Base-by-base conservation (phyloP, 2,888 invertebrate species). In the Yponomeuta sedellus region DNA sequence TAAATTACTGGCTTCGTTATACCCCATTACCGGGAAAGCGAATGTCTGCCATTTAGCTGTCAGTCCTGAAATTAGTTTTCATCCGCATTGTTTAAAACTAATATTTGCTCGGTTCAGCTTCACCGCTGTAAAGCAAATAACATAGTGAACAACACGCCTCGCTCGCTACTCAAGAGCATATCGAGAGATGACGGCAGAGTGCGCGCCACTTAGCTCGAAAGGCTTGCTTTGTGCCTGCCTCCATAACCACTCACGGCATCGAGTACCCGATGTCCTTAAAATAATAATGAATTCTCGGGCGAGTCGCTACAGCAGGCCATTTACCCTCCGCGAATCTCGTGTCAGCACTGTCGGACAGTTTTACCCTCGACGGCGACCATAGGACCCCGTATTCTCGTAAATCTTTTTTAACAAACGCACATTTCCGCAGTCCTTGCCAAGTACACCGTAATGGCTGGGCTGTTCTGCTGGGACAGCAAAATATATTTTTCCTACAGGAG, bases 161-260 rank as follows among this genome's bases (percentile, higher is more conserved):
- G 64, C 72, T 69, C 68, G 64, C 72, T 73, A 69, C 75, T 72
- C 70, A 77, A 81, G 80, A 71, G 80, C 80, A 84, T 86, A 88
- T 88, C 86, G 83, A 86, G 80, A 83, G 84, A 80, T 76, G 78
- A 75, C 74, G 78, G 76, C 75, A 84, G 44, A 52, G 44, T 52
- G 44, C 44, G 72, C 77, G 75, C 74, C 86, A 81, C 85, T 81
- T 80, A 80, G 81, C 73, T 79, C 76, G 77, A 81, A 79, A 85
- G 83, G 81, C 83, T 78, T 80, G 80, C 88, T 88, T 90, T 89
- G 87, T 86, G 77, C 77, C 28, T 75, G 70, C 77, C 78, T 78
- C 81, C 81, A 81, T 78, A 79, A 80, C 79, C 82, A 83, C 86
- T 88, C 72, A 71, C 71, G 73, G 70, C 72, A 70, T 73, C 68